Evolutionary conservation across 2,888 invertebrate species (phyloP), one percentile per base, ranked within the genome.

Genomic region (Hirtodrosophila alboralis): DNA sequence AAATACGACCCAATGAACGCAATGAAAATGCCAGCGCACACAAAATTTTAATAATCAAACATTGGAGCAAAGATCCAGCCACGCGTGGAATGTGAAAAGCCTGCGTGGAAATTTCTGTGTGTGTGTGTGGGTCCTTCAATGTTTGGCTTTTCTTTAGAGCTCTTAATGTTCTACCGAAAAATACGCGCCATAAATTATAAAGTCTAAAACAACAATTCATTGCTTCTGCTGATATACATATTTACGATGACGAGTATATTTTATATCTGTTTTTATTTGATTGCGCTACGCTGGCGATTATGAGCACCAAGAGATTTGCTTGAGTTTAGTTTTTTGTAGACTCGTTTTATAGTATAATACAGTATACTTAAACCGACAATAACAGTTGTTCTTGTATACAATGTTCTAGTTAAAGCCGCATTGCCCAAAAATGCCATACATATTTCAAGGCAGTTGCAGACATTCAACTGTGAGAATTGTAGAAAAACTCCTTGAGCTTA

Each of bases 41-140:
- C 75, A 81, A 73, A n/a, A 78, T 74, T 78, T 78, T 78, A 81
- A 79, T 79, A 79, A 79, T 75, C 83, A 81, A 75, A 75, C 70
- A 65, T 48, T 53, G 65, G 66, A 59, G 45, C 66, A 41, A 54
- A 59, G 63, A 61, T 5, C 18, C 64, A 59, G 72, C 79, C 83
- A 75, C 78, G 79, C 79, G 67, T 76, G 78, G 79, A 78, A 79
- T 81, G 70, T 68, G 73, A 70, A 78, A 81, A 81, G 73, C 53
- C 67, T 52, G 56, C 67, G 49, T 67, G 58, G 61, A 75, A 78
- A 76, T 37, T 66, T 52, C 30, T 65, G 41, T 47, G 49, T 54
- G 47, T 41, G 44, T 47, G 28, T 27, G 45, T 27, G 33, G 9
- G 60, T 45, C 53, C 38, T 48, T 63, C 41, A 16, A 38, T 41